Conservation (phyloP, 2,888 invertebrate species). For the Tupiocoris notatus region DNA sequence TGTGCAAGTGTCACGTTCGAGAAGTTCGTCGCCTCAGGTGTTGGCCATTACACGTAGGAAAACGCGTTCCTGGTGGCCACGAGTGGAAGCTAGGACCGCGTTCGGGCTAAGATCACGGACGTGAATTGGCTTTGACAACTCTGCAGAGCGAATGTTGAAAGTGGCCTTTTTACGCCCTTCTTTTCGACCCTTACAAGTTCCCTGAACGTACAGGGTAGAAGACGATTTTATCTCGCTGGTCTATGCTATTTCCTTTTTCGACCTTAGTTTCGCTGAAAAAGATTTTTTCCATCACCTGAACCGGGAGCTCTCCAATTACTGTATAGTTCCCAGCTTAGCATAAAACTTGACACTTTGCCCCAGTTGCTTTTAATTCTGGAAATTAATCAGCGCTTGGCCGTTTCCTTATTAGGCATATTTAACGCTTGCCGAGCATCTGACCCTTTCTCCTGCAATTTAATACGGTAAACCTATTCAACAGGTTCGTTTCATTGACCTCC, state of each 20-base stretch:
- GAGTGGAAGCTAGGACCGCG: not conserved
- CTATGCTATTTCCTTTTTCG: not conserved
- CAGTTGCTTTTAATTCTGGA: not conserved
- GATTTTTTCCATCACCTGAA: no score
- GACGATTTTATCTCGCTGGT: not conserved
- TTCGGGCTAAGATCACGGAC: not conserved
- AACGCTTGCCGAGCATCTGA: not conserved
- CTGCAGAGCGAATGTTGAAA: not conserved
- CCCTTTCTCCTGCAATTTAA: not conserved
- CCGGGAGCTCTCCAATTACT: not conserved
- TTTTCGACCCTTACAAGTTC: not conserved
- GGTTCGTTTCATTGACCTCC: no score
- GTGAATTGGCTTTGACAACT: not conserved
- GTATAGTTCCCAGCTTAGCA: not conserved
- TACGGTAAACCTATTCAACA: no score
- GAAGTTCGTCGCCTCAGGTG: slow-evolving; percentile 40
- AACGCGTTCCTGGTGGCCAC: not conserved
- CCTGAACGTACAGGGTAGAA: not conserved
- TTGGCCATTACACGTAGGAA: slow-evolving; percentile 39
- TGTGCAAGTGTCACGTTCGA: slow-evolving; percentile 16
- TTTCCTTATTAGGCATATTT: not conserved
- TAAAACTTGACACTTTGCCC: not conserved
- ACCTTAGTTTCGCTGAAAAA: not conserved
- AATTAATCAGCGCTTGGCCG: not conserved
- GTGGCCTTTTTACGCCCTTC: not conserved